phyloP scores from a whole-genome alignment of 2,888 invertebrate genomes.

The Stenchaetothrips biformis region DNA sequence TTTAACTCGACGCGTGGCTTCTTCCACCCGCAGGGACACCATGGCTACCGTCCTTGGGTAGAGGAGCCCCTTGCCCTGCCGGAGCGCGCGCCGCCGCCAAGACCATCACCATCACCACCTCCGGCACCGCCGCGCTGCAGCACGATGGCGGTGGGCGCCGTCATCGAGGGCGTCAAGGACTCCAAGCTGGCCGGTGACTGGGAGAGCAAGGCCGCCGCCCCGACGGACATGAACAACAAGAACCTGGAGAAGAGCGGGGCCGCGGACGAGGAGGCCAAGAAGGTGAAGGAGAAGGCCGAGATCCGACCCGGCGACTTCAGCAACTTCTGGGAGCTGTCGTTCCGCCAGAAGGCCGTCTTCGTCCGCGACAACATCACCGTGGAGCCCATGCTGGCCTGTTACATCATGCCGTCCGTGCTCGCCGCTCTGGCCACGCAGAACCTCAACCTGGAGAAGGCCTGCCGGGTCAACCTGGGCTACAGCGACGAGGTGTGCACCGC shows the following conservation, averaged over 20 bases:
- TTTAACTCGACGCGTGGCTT: too few relatives aligned
- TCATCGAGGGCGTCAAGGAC: conserved; percentile 8
- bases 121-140: not conserved
- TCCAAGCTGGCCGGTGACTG: not conserved
- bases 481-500: conserved; percentile 71
- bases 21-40: not conserved
- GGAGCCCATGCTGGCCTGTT: conserved; percentile 69
- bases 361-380: conserved; percentile 65
- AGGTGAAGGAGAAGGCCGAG: conserved; percentile 32
- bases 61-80: not conserved
- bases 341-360: conserved; percentile 54
- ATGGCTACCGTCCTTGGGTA: not conserved
- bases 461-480: conserved; percentile 72
- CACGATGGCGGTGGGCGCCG: not conserved
- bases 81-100: not conserved
- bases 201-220: not conserved
- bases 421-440: conserved; percentile 79
- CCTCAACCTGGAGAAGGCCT: conserved; percentile 79
- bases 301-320: conserved; percentile 34
- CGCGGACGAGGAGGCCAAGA: conserved; percentile 21
- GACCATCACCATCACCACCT: not conserved
- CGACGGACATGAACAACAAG: not conserved
- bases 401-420: conserved; percentile 59
- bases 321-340: conserved; percentile 51
- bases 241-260: conserved; percentile 26